phyloP scores from a whole-genome alignment of 2,113 vertebrate genomes.

The Eptatretus burgeri region DNA sequence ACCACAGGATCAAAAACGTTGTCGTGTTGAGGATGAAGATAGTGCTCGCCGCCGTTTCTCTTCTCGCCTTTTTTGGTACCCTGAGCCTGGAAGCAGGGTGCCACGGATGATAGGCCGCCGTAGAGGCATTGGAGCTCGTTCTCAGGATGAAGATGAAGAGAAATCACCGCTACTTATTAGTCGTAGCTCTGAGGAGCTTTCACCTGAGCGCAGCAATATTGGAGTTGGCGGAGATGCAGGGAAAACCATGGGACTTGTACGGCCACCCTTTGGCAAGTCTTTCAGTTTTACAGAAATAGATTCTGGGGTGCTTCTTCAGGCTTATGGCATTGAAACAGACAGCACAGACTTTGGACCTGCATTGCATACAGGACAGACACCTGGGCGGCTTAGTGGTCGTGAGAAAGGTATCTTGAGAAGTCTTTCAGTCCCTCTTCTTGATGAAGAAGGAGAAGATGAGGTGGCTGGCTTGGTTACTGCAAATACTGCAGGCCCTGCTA shows the following conservation, averaged over 20 bases:
- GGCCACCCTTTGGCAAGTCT: constrained; percentile 4
- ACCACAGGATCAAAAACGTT: too few relatives aligned
- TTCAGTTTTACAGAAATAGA: constrained; percentile 2
- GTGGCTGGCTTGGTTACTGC: neutral
- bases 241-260: neutral
- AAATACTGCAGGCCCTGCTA: neutral
- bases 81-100: too few relatives aligned
- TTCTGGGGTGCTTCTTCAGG: neutral
- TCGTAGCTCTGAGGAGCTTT: constrained; percentile 5
- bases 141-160: neutral
- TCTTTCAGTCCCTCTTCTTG: constrained; percentile 3
- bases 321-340: neutral
- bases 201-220: neutral
- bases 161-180: constrained; percentile 1
- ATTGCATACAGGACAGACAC: neutral
- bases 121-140: too few relatives aligned
- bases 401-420: neutral
- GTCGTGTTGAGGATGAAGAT: too few relatives aligned
- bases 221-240: neutral
- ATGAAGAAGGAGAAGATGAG: constrained; percentile 1
- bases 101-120: too few relatives aligned
- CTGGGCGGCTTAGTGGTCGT: neutral
- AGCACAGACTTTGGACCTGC: neutral
- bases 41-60: too few relatives aligned
- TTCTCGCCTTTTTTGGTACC: too few relatives aligned